phyloP scores from a whole-genome alignment of 2,888 invertebrate genomes.

The Volucella inanis region DNA sequence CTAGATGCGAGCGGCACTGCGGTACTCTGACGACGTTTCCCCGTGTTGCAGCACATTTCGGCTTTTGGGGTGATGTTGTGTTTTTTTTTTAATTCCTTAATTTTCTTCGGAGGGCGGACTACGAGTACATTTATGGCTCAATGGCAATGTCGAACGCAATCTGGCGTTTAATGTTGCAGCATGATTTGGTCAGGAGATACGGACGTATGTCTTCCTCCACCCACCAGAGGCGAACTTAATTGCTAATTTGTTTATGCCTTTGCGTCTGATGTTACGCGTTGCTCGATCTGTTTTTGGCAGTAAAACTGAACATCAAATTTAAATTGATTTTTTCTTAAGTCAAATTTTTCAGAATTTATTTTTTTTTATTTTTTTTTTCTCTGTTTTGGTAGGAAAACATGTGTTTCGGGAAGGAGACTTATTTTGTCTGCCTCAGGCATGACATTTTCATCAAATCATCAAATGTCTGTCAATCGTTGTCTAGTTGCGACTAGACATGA shows the following conservation, averaged over 20 bases:
- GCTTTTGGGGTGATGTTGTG: slow-evolving; percentile 28
- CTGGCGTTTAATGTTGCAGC: slow-evolving; percentile 67
- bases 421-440: slow-evolving; percentile 22
- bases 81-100: too few relatives aligned
- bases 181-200: slow-evolving; percentile 9
- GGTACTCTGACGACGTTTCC: not conserved
- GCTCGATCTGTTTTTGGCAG: slow-evolving; percentile 51
- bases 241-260: slow-evolving; percentile 70
- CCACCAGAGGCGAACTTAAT: slow-evolving; percentile 56
- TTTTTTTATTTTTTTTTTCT: slow-evolving; percentile 31
- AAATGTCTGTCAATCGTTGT: slow-evolving; percentile 60
- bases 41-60: slow-evolving; percentile 47
- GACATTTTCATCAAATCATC: slow-evolving; percentile 45
- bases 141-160: slow-evolving; percentile 3
- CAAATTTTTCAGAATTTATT: slow-evolving; percentile 8
- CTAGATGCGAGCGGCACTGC: slow-evolving; percentile 33
- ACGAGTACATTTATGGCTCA: not conserved
- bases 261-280: slow-evolving; percentile 37
- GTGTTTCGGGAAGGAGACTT: slow-evolving; percentile 26
- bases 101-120: too few relatives aligned
- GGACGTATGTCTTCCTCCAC: not conserved
- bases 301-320: slow-evolving; percentile 35
- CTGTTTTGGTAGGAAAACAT: slow-evolving; percentile 51
- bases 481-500: slow-evolving; percentile 31
- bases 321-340: not conserved